Base-by-base conservation (phyloP, 1,140 invertebrate species). In the Drosophila kanapiae region DNA sequence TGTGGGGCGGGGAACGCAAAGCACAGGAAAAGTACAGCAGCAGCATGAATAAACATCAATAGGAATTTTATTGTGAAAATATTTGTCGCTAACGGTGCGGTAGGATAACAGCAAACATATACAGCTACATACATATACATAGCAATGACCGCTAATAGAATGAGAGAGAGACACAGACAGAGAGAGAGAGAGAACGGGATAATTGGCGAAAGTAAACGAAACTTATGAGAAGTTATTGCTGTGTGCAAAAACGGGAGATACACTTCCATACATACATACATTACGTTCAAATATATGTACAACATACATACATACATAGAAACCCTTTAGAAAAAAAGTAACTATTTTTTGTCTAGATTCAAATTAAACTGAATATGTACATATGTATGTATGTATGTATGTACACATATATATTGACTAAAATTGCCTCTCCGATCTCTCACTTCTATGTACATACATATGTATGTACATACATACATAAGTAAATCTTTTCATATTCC, bases 41-140 rank as follows among this genome's bases (percentile, higher is more conserved):
- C 56, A 68, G 70, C 56, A 70, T 78, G 67, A 75, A 82, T 68
- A 85, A 86, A 85, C 72, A 85, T 81, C 82, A 85, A 86, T 86
- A 78, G 77, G 69, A 78, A 71, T 78, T 82, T 81, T 78, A 81
- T 78, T 75, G 61, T 59, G 61, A 65, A 86, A 75, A 86, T 71
- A 86, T 76, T 67, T 74, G 63, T 62, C 53, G 61, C 45, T 42
- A 35, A 40, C 81, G 71, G 38, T 45, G 47, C 29, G 14, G 37
- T 74, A 16, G 37, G 16, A 56, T 35, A 69, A 56, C 27, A 72
- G 33, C 23, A 49, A 49, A 40, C 35, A 62, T 57, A 16, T 33
- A 31, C 16, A 31, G n/a, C 8, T 18, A 53, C 33, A 53, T 16
- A n/a, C n/a, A n/a, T n/a, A n/a, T n/a, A n/a, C n/a, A n/a, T n/a